These are phyloP conservation scores for Amorpha juglandis DNA, from an alignment of 2,888 invertebrate species.

Conservation along the genomic window DNA sequence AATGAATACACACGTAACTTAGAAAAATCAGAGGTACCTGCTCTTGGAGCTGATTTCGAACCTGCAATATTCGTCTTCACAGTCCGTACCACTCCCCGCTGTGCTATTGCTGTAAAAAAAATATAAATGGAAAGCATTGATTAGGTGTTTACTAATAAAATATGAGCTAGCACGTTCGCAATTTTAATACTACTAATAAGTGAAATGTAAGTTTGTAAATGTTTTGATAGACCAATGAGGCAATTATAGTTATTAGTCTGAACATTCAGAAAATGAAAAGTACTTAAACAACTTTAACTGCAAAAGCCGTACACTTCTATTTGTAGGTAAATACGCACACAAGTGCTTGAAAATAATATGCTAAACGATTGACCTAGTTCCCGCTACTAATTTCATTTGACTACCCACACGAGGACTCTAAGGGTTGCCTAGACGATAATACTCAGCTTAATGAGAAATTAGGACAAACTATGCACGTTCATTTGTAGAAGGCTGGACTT, in stretches of 20 bases:
- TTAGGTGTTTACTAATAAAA: too few species aligned
- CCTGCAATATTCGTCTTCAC: too few species aligned
- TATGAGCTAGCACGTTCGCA: too few species aligned
- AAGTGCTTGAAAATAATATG: constrained; percentile 19
- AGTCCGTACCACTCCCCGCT: too few species aligned
- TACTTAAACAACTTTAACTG: background rate
- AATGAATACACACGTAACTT: too few species aligned
- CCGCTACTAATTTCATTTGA: constrained; percentile 20
- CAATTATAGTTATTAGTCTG: background rate
- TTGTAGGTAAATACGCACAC: constrained; percentile 23
- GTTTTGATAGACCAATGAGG: too few species aligned
- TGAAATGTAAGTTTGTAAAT: too few species aligned
- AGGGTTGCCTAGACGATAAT: constrained; percentile 16
- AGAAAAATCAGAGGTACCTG: too few species aligned
- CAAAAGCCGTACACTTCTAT: constrained; percentile 5
- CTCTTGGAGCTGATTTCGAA: too few species aligned
- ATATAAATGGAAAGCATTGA: too few species aligned
- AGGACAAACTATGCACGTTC: background rate
- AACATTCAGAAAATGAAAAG: background rate
- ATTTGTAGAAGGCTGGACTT: background rate
- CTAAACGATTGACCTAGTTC: constrained; percentile 27
- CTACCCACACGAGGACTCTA: constrained; percentile 9
- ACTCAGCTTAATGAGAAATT: constrained; percentile 4
- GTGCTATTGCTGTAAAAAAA: too few species aligned
- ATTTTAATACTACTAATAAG: too few species aligned